Conservation (phyloP, 1,140 invertebrate genomes). For the Drosophila erecta region DNA sequence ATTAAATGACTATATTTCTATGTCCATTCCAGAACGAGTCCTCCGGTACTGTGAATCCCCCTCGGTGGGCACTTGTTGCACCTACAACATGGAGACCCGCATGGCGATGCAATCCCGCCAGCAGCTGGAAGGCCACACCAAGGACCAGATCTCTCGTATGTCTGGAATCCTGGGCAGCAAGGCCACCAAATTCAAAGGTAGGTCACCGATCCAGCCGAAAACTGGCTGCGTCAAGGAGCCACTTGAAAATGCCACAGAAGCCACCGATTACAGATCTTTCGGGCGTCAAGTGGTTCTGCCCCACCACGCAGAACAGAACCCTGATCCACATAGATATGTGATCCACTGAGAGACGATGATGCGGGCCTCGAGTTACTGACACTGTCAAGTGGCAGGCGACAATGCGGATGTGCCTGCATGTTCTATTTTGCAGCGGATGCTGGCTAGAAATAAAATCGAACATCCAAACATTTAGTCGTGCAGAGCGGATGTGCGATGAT, state of each 20-base stretch:
- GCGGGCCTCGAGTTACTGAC: constrained; percentile 60
- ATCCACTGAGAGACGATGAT: constrained; percentile 37
- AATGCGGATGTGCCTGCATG: constrained; percentile 70
- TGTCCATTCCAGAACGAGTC: constrained; percentile 68
- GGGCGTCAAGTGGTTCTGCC: constrained; percentile 66
- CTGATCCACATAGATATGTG: constrained; percentile 3
- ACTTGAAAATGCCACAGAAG: constrained; percentile 61
- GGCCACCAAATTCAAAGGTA: constrained; percentile 86
- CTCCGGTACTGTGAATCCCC: constrained; percentile 81
- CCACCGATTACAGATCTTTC: constrained; percentile 41
- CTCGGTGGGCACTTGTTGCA: constrained; percentile 82
- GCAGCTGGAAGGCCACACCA: constrained; percentile 77
- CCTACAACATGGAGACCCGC: constrained; percentile 80
- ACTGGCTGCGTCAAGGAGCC: constrained; percentile 28
- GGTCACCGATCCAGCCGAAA: constrained; percentile 40
- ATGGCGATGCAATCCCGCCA: constrained; percentile 81
- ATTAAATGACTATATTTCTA: too few relatives aligned
- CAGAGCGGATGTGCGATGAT: constrained; percentile 46
- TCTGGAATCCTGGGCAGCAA: constrained; percentile 84
- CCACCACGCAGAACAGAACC: constrained; percentile 6
- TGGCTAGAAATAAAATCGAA: constrained; percentile 56
- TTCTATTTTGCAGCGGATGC: constrained; percentile 64
- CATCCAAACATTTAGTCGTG: constrained; percentile 49
- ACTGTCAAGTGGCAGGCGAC: constrained; percentile 65
- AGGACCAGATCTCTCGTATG: constrained; percentile 84